phyloP scores from a whole-genome alignment of 2,113 vertebrate genomes.

The Ctenodactylus gundi region DNA sequence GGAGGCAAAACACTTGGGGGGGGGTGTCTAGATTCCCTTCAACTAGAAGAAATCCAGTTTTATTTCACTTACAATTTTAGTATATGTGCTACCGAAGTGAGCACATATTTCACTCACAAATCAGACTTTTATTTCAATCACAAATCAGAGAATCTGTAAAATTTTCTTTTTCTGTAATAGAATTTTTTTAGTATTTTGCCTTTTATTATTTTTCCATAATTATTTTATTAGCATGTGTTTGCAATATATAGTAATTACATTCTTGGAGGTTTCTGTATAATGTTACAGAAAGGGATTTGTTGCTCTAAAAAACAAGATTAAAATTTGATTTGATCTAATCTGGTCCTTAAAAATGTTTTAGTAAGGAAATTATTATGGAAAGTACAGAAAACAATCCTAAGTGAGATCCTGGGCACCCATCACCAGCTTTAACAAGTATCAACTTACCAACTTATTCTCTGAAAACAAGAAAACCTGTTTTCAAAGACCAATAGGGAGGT shows the following conservation, averaged over 20 bases:
- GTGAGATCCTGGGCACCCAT: not conserved
- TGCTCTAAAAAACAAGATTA: not conserved
- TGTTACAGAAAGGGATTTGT: slow-evolving; percentile 3
- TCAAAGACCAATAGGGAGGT: too few species aligned
- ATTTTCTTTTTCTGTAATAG: too few species aligned
- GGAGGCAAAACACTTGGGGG: not conserved
- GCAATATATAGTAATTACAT: too few species aligned
- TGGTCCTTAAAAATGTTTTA: slow-evolving; percentile 47
- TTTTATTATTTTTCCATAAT: too few species aligned
- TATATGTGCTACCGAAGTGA: too few species aligned
- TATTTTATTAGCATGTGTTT: too few species aligned
- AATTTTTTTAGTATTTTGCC: too few species aligned
- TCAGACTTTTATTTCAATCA: too few species aligned
- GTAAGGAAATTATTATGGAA: slow-evolving; percentile 27
- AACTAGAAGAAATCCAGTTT: not conserved
- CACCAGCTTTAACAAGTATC: not conserved
- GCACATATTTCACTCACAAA: too few species aligned
- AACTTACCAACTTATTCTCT: not conserved
- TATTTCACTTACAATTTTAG: slow-evolving; percentile 48
- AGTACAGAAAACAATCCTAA: slow-evolving; percentile 28
- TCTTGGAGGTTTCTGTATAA: too few species aligned
- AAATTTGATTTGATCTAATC: not conserved
- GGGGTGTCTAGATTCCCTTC: not conserved
- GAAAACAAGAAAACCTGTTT: not conserved
- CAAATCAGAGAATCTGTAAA: too few species aligned